Percentiles rank a stretch among this genome's conserved stretches.
Evolutionary conservation across 2,888 invertebrate species (phyloP).

Genomic region (Drosophila austrosaltans): DNA sequence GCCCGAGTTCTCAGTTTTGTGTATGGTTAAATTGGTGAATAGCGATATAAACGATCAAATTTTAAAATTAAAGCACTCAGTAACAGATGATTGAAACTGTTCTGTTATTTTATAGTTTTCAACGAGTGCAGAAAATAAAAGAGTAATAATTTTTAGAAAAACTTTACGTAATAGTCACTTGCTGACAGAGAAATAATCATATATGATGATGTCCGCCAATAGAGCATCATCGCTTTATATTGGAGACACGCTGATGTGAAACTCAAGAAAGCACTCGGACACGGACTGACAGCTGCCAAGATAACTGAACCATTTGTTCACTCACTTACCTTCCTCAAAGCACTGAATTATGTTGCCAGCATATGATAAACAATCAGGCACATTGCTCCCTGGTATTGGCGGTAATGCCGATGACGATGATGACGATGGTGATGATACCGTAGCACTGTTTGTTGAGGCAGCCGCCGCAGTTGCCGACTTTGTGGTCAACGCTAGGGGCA

Average conservation of each 20-base stretch:
- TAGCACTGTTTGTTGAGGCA: slow-evolving; percentile 37
- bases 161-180: too few relatives aligned
- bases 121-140: too few relatives aligned
- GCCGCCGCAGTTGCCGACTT: slow-evolving; percentile 59
- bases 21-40: too few relatives aligned
- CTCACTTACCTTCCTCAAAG: slow-evolving; percentile 90
- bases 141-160: too few relatives aligned
- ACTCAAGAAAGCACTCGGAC: slow-evolving; percentile 5
- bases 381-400: slow-evolving; percentile 44
- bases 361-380: slow-evolving; percentile 90
- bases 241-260: background rate
- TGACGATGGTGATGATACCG: slow-evolving; percentile 26
- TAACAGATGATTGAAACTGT: too few relatives aligned
- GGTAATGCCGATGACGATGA: slow-evolving; percentile 11
- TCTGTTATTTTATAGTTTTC: too few relatives aligned
- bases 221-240: background rate
- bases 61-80: too few relatives aligned
- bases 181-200: too few relatives aligned
- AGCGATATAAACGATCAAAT: too few relatives aligned
- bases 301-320: slow-evolving; percentile 4
- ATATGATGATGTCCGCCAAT: too few relatives aligned
- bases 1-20: too few relatives aligned
- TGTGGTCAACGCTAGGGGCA: slow-evolving; percentile 84
- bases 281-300: slow-evolving; percentile 13
- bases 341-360: slow-evolving; percentile 93